These are phyloP conservation scores for Chrysocyon brachyurus DNA, from an alignment of 2,797 vertebrate genomes.

Conservation along the genomic window DNA sequence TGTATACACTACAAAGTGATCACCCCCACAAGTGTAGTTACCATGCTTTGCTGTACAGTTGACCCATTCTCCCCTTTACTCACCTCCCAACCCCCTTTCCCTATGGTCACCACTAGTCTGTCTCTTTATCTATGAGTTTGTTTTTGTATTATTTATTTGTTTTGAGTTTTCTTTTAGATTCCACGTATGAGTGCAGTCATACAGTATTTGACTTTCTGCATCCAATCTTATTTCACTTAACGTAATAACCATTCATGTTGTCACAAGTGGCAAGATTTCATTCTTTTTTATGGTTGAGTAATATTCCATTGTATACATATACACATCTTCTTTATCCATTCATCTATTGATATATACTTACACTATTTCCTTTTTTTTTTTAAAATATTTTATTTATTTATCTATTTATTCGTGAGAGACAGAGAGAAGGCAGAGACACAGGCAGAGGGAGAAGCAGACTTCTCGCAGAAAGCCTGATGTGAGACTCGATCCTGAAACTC, in stretches of 20 bases:
- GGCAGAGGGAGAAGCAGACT: too few species aligned
- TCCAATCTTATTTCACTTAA: not conserved
- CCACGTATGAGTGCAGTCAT: not conserved
- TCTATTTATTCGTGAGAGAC: too few species aligned
- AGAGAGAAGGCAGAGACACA: too few species aligned
- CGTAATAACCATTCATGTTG: not conserved
- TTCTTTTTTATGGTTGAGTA: not conserved
- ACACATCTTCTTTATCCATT: not conserved
- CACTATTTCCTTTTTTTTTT: not conserved
- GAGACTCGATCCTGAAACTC: too few species aligned
- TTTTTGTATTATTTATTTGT: not conserved
- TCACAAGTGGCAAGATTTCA: not conserved
- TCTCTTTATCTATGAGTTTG: not conserved
- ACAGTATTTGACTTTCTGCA: not conserved
- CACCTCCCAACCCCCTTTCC: not conserved
- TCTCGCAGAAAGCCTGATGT: too few species aligned
- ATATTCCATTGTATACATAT: not conserved
- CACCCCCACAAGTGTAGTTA: not conserved
- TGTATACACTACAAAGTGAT: not conserved
- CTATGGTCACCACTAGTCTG: not conserved
- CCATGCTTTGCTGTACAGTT: not conserved
- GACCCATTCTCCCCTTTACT: not conserved
- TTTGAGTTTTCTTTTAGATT: not conserved
- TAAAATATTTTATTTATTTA: too few species aligned
- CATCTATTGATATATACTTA: not conserved